Percentiles rank a stretch among this genome's conserved stretches.
Conservation (phyloP, 2,888 invertebrate species). For the Lasioglossum lativentre region DNA sequence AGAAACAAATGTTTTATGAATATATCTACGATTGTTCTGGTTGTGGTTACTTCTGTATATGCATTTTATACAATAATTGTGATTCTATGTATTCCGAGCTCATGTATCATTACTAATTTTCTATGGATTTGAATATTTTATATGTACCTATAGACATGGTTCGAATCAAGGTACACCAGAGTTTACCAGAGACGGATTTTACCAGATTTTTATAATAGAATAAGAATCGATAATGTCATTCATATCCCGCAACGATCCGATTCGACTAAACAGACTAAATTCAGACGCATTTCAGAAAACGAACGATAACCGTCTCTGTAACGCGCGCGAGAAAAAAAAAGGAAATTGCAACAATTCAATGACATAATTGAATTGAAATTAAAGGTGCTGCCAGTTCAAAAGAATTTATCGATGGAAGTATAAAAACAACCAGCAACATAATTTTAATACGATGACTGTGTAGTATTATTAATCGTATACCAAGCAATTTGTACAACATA, state of each 20-base stretch:
- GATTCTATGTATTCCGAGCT: constrained; percentile 45
- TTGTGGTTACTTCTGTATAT: constrained; percentile 72
- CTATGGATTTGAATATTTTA: constrained; percentile 69
- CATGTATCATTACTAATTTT: constrained; percentile 63
- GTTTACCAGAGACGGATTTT: constrained; percentile 34
- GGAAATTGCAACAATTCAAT: constrained; percentile 9
- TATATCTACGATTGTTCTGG: constrained; percentile 65
- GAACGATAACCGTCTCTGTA: constrained; percentile 37
- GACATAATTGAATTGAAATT: background rate
- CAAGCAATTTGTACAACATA: constrained; percentile 42
- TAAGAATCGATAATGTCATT: constrained; percentile 11
- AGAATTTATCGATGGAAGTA: constrained; percentile 30
- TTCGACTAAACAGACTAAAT: background rate
- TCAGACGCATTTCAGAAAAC: background rate
- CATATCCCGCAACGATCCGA: background rate
- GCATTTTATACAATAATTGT: constrained; percentile 63
- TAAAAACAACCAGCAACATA: constrained; percentile 53
- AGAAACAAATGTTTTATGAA: constrained; percentile 54
- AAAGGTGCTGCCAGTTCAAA: constrained; percentile 39
- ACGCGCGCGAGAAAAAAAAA: background rate
- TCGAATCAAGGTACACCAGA: constrained; percentile 9
- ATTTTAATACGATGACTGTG: constrained; percentile 48
- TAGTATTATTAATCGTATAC: constrained; percentile 53
- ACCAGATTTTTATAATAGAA: constrained; percentile 6
- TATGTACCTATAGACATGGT: constrained; percentile 62